These are phyloP conservation scores for Myrmecobius fasciatus DNA, from an alignment of 2,113 vertebrate species.

Conservation along the genomic window DNA sequence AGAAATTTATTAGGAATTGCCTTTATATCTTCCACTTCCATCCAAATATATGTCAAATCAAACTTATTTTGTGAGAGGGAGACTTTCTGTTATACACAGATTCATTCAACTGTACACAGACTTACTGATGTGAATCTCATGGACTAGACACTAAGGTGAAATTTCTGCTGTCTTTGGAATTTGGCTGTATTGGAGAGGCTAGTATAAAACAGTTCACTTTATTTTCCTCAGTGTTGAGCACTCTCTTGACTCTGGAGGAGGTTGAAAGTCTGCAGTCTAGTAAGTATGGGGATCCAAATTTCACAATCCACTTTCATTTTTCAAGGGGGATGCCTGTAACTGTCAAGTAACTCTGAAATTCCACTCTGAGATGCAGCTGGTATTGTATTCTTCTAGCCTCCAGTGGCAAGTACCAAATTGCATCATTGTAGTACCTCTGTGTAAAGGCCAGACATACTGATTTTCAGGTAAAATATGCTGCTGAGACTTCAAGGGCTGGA, in stretches of 20 bases:
- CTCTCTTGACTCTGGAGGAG: conserved; percentile 5
- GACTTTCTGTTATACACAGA: background rate
- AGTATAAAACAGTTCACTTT: background rate
- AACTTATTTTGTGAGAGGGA: background rate
- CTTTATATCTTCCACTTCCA: background rate
- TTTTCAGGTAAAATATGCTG: conserved; percentile 38
- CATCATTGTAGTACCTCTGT: conserved; percentile 48
- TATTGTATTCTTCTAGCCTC: conserved; percentile 71
- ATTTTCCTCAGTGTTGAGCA: background rate
- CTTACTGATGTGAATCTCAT: background rate
- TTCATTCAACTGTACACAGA: background rate
- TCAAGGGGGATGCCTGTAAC: conserved; percentile 69
- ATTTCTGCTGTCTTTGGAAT: conserved; percentile 19
- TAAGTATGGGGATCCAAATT: conserved; percentile 38
- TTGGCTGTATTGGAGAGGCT: background rate
- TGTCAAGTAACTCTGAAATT: conserved; percentile 76
- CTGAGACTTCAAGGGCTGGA: background rate
- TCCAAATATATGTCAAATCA: background rate
- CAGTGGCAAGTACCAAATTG: conserved; percentile 70
- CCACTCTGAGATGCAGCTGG: conserved; percentile 72
- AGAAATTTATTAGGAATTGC: background rate
- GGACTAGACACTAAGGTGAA: background rate
- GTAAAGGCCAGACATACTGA: conserved; percentile 64
- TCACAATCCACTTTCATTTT: conserved; percentile 58
- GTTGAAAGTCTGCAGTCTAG: background rate